A percentile compares a stretch with the other conserved stretches of the same genome.
These are phyloP conservation scores for Pholis gunnellus DNA, from an alignment of 2,113 vertebrate genomes.

Conservation along the genomic window DNA sequence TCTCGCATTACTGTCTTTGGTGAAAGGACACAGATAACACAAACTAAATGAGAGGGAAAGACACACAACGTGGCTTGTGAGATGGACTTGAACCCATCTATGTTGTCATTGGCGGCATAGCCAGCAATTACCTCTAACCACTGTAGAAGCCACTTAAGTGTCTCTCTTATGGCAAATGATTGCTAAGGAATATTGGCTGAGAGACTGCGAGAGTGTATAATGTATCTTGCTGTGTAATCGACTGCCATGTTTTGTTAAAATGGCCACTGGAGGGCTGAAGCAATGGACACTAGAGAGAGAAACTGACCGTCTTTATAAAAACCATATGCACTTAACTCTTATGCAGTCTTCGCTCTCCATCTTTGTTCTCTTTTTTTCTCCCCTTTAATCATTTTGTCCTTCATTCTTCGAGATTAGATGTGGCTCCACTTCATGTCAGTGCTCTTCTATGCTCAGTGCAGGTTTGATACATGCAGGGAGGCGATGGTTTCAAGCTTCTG, in stretches of 20 bases:
- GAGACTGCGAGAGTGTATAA: neutral
- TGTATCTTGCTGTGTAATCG: constrained; percentile 14
- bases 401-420: constrained; percentile 46
- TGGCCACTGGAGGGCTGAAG: neutral
- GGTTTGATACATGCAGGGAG: constrained; percentile 45
- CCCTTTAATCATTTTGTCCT: constrained; percentile 7
- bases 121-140: constrained; percentile 14
- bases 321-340: neutral
- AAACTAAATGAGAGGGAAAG: neutral
- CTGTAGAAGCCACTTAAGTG: constrained; percentile 21
- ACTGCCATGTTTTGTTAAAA: constrained; percentile 7
- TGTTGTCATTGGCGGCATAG: neutral
- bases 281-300: constrained; percentile 4
- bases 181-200: constrained; percentile 1
- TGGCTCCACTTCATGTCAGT: constrained; percentile 39
- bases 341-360: constrained; percentile 5
- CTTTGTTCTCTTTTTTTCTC: neutral
- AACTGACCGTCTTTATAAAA: constrained; percentile 1
- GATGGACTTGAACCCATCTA: constrained; percentile 3
- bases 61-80: neutral
- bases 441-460: constrained; percentile 22
- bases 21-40: neutral
- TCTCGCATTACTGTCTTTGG: neutral
- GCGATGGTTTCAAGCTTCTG: constrained; percentile 54
- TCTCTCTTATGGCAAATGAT: constrained; percentile 10